A percentile compares a stretch with the other conserved stretches of the same genome.
These are phyloP conservation scores for Anarhynchus alexandrinus DNA, from an alignment of 2,113 vertebrate genomes.

Conservation along the genomic window DNA sequence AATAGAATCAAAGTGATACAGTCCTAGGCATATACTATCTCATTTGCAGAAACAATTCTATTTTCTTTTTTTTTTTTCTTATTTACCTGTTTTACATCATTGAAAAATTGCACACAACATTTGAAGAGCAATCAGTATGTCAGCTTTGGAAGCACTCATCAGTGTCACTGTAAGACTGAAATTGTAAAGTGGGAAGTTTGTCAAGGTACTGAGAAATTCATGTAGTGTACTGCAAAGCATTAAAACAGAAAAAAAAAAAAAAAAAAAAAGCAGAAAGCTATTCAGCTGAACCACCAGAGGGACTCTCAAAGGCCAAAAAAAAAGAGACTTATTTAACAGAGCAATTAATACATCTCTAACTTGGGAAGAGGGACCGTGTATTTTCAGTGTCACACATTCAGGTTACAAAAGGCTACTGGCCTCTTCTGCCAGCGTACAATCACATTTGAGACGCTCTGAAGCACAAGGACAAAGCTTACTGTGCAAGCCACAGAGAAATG, in stretches of 20 bases:
- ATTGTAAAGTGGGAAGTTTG: conserved; percentile 31
- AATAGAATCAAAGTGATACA: not conserved
- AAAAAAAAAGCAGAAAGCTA: not conserved
- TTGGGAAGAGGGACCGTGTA: not conserved
- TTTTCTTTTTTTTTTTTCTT: not conserved
- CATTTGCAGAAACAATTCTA: not conserved
- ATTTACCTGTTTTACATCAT: conserved; percentile 45
- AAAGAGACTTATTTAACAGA: not conserved
- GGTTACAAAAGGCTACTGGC: not conserved
- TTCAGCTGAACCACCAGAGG: not conserved
- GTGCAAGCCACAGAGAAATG: not conserved
- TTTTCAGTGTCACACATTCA: not conserved
- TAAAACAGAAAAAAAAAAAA: not conserved
- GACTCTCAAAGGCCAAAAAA: not conserved
- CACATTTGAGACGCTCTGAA: not conserved
- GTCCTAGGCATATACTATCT: not conserved
- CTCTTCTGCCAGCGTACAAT: not conserved
- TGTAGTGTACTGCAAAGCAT: not conserved
- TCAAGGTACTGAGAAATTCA: conserved; percentile 8
- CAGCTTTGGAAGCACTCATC: conserved; percentile 51
- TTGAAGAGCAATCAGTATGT: conserved; percentile 42
- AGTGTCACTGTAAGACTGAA: conserved; percentile 50
- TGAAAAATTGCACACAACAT: conserved; percentile 56
- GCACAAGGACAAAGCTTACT: not conserved
- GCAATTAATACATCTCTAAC: not conserved